Evolutionary conservation across 2,797 vertebrate species (phyloP).

Genomic region (Eleutherodactylus coqui): DNA sequence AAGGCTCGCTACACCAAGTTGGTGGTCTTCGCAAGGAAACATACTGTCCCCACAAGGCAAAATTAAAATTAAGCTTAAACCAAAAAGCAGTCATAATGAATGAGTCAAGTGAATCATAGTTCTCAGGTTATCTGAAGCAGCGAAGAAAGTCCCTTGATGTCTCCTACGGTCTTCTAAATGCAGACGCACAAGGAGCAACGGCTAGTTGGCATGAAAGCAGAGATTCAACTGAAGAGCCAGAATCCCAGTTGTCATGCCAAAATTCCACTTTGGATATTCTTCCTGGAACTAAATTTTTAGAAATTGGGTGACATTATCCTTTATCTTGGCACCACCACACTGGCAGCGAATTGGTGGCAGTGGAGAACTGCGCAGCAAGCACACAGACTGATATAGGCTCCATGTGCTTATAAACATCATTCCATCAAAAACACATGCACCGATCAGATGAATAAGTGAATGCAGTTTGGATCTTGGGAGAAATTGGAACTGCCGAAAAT

Average conservation of each 20-base stretch:
- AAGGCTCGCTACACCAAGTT: no score
- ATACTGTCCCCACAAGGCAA: no score
- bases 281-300: not conserved
- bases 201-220: not conserved
- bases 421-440: not conserved
- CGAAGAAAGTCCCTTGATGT: not conserved
- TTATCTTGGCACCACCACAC: not conserved
- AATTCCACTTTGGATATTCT: not conserved
- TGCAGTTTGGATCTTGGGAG: not conserved
- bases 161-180: not conserved
- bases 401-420: not conserved
- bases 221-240: not conserved
- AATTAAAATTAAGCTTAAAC: not conserved
- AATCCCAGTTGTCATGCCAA: not conserved
- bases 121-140: not conserved
- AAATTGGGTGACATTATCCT: conserved; percentile 29
- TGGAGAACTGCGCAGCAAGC: not conserved
- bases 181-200: not conserved
- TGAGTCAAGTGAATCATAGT: not conserved
- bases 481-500: conserved; percentile 37
- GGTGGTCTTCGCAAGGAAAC: no score
- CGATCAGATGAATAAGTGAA: conserved; percentile 21
- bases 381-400: not conserved
- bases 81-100: not conserved
- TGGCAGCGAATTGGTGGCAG: not conserved